Base-by-base conservation (phyloP, 2,797 vertebrate species). In the Moxostoma hubbsi region DNA sequence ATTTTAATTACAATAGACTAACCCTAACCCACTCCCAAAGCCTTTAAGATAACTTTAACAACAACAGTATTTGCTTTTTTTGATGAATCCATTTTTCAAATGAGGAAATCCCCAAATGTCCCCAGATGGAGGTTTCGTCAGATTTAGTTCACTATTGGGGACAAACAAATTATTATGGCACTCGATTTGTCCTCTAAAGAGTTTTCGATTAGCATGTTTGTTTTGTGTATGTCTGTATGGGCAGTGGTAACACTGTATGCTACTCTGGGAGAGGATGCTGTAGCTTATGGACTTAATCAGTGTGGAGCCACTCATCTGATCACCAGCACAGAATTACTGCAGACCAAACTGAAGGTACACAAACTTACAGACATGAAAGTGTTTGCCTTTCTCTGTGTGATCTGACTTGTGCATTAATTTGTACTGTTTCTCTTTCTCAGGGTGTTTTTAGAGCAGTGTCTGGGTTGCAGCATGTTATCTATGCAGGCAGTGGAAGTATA, bases 231-330 rank as follows among this genome's bases (percentile, higher is more conserved):
- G 51, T 66, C 62, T 58, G 76, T 7, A 81, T 71, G 73, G 75
- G 53, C 86, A 96, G 95, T 96, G 83, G 94, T 96, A 68, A 96
- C 95, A 0, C 83, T 96, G 49, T 96, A 96, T 16, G 94, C 95
- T 43, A 96, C 95, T 13, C 91, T 96, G 88, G 95, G 95, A 7
- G 94, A 93, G 88, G 95, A 96, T 10, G 95, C 94, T 15, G 93
- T 96, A 58, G 91, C 90, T 62, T 95, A 94, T 47, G 95, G 95
- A 0, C 89, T 96, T 85, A 96, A 95, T 7, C 94, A 96, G 87
- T 95, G 93, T 54, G 94, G 91, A 81, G 95, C 94, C 13, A 90
- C 94, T 0, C 94, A 96, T 81, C 91, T 96, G 77, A 87, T 96
- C 83, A 96, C 95, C 1, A 96, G 95, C 24, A 82, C 87, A 76